Percentiles rank a stretch among this genome's conserved stretches.
Evolutionary conservation across 37 sponge, comb jelly and placozoan genomes (phyloP).

Genomic region (Halisarca cf. caerulea): DNA sequence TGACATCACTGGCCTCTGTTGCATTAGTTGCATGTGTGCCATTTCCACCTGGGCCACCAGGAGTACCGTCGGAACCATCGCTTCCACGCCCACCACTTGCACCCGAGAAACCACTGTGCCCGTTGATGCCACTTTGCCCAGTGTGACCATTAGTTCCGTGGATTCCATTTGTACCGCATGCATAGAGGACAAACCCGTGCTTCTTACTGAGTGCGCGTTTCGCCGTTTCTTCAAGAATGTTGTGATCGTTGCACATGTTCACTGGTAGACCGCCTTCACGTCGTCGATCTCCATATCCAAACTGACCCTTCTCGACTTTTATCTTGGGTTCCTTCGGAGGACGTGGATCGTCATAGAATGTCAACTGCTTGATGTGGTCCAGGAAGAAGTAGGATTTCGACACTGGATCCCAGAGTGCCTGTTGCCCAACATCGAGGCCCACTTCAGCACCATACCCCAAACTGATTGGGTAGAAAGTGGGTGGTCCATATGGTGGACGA

Average conservation of each 20-base stretch:
- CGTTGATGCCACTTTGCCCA: slow-evolving; percentile 41
- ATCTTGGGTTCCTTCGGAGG: slow-evolving; percentile 46
- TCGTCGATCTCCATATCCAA: slow-evolving; percentile 53
- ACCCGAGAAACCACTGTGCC: slow-evolving; percentile 23
- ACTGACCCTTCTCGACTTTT: slow-evolving; percentile 36
- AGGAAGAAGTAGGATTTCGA: slow-evolving; percentile 64
- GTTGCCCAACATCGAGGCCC: slow-evolving; percentile 60
- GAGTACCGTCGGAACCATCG: slow-evolving; percentile 53
- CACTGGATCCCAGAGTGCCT: slow-evolving; percentile 83
- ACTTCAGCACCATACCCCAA: slow-evolving; percentile 84
- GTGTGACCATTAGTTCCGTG: slow-evolving; percentile 41
- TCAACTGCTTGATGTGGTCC: slow-evolving; percentile 66
- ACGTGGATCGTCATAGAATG: slow-evolving; percentile 79
- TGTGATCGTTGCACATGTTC: slow-evolving; percentile 19
- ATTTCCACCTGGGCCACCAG: slow-evolving; percentile 60
- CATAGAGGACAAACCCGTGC: slow-evolving; percentile 51
- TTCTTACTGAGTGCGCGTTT: slow-evolving; percentile 57
- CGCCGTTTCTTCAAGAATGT: slow-evolving; percentile 42
- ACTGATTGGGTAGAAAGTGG: slow-evolving; percentile 67
- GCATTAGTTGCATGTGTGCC: slow-evolving; percentile 57
- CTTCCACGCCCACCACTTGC: slow-evolving; percentile 53
- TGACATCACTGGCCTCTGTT: slow-evolving; percentile 77
- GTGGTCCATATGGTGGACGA: slow-evolving; percentile 76
- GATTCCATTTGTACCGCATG: slow-evolving; percentile 50
- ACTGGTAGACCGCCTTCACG: slow-evolving; percentile 39